Evolutionary conservation across 2,888 invertebrate species (phyloP).

Genomic region (Gymnocheta viridis): DNA sequence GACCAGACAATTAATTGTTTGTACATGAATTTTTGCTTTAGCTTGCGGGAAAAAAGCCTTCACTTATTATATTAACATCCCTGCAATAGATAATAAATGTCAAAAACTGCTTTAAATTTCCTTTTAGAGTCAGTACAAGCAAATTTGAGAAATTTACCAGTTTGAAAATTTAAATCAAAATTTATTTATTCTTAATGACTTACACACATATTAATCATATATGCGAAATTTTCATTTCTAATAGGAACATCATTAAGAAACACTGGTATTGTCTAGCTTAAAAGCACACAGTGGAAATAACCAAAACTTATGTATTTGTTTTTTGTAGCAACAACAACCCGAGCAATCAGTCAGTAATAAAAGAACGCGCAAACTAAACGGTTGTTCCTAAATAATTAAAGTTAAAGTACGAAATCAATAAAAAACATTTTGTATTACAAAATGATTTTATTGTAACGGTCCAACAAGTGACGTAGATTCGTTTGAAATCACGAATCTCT

Average conservation of each 20-base stretch:
- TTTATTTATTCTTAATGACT: background rate
- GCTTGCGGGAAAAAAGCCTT: no score
- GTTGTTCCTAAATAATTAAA: slow-evolving; percentile 42
- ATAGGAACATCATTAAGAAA: slow-evolving; percentile 41
- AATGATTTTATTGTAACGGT: slow-evolving; percentile 42
- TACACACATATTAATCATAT: background rate
- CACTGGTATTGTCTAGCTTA: slow-evolving; percentile 55
- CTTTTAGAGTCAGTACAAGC: no score
- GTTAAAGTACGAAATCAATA: background rate
- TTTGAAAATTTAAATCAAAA: background rate
- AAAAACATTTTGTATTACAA: slow-evolving; percentile 24
- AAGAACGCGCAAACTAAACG: slow-evolving; percentile 66
- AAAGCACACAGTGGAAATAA: slow-evolving; percentile 54
- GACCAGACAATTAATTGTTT: no score
- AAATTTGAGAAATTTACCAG: no score
- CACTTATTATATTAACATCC: no score
- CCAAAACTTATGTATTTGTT: slow-evolving; percentile 21
- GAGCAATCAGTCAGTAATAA: slow-evolving; percentile 59
- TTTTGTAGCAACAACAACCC: slow-evolving; percentile 45
- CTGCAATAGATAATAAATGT: no score
- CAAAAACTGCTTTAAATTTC: no score
- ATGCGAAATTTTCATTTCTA: background rate
- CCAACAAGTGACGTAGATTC: slow-evolving; percentile 25
- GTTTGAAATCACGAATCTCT: slow-evolving; percentile 27
- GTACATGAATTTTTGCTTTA: no score